Evolutionary conservation across 2,888 invertebrate genomes (phyloP), one percentile per base, ranked within the genome.

Genomic region (Amaurobius ferox): DNA sequence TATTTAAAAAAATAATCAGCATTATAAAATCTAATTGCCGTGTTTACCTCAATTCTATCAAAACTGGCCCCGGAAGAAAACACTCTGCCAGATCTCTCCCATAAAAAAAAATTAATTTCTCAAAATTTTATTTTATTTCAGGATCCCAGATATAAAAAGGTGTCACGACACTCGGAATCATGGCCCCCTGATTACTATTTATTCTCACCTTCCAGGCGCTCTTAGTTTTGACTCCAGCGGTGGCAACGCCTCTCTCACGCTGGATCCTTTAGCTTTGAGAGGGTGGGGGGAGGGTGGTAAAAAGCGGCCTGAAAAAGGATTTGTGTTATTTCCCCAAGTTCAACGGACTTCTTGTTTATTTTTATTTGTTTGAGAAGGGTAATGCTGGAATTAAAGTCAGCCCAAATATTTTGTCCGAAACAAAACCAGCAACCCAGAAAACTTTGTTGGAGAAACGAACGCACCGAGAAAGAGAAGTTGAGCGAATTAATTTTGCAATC

Each of bases 401-500:
- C 23, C 55, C 55, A 19, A 55, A 55, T 23, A 23, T 23, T 55
- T 55, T 55, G 6, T 23, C 19, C 55, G 23, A 55, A 55, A 55
- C 55, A 55, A 55, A 55, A 55, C 55, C 2, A 55, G 2, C 55
- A 23, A 55, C 7, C 23, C 19, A 23, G 5, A 55, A 55, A 55
- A 23, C 23, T 16, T 19, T 13, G 16, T 16, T 16, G 16, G 2
- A 44, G 44, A 16, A 44, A 35, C 35, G 16, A 2, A 16, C 44
- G 11, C n/a, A n/a, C n/a, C n/a, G n/a, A n/a, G 44, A 44, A 44
- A 44, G 44, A 44, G 44, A 44, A 44, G 11, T 55, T 55, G 55
- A 55, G 55, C 55, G 55, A 55, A 55, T 55, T 55, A 55, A 55
- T 55, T 55, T 55, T 55, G 55, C 23, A 55, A 55, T 55, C 55